Conservation (phyloP, 2,113 vertebrate species). For the Aramus guarauna region DNA sequence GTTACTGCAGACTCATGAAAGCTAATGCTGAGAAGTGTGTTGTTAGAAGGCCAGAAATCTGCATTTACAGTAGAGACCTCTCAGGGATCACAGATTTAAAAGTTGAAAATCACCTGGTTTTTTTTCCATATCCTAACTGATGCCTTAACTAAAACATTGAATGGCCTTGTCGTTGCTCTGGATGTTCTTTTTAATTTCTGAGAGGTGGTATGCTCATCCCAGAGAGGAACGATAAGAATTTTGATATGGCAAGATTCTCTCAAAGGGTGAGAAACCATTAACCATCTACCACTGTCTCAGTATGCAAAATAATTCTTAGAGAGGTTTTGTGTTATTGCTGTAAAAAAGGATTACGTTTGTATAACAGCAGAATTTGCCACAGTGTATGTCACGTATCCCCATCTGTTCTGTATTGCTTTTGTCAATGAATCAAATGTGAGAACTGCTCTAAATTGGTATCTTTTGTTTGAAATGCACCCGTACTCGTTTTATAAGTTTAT, state of each 20-base stretch:
- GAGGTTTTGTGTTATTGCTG: not conserved
- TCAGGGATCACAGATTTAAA: not conserved
- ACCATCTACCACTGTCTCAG: not conserved
- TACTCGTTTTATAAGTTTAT: not conserved
- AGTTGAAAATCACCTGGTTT: not conserved
- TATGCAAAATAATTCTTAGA: not conserved
- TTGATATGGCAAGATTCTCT: not conserved
- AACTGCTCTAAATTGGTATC: not conserved
- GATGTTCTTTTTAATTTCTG: not conserved
- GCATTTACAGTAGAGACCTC: not conserved
- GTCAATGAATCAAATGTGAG: not conserved
- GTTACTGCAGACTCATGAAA: not conserved
- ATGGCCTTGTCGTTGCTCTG: not conserved
- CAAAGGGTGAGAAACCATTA: not conserved
- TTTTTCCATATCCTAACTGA: not conserved
- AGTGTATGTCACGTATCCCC: not conserved
- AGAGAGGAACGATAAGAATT: not conserved
- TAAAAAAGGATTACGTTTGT: not conserved
- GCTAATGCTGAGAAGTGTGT: not conserved
- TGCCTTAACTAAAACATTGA: not conserved
- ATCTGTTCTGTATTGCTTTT: not conserved
- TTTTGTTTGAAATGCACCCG: not conserved
- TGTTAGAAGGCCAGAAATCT: not conserved
- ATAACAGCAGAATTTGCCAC: not conserved
- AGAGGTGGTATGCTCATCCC: not conserved